Evolutionary conservation across 1,140 invertebrate genomes (phyloP), one percentile per base, ranked within the genome.

Genomic region (Drosophila pseudoananassae): DNA sequence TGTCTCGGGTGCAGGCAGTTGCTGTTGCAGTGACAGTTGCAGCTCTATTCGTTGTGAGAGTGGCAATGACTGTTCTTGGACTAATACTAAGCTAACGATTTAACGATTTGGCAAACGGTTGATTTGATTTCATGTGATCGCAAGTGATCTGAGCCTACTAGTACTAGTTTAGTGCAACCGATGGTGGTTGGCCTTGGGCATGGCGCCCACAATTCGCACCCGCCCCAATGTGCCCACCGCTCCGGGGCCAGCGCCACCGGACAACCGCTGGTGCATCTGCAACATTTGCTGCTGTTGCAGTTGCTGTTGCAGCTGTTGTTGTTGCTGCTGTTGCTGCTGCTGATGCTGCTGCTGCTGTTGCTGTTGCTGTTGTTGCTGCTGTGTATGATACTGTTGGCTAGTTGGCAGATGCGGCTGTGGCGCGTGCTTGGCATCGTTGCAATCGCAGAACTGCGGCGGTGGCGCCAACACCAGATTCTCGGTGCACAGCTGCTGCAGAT

Each of bases 131-230:
- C 47, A 51, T 27, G 9, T 40, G 59, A 29, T 46, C 49, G 31
- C 8, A 31, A 10, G 9, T 31, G 31, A 31, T 43, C 40, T 43
- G 40, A 43, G 40, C 40, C 5, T 14, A 15, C 10, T 53, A 40
- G 57, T 33, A 4, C 20, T 20, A 20, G 20, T 71, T 61, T 82
- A 91, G 71, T 91, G 90, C 63, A 91, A 56, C 60, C 90, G 78
- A 47, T 91, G 90, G 52, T 91, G 90, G 71, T 88, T 90, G 36
- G 85, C 78, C 92, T 97, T 97, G 51, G 96, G 96, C 89, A 96
- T 94, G 45, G 96, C 94, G 33, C 96, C 96, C 17, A 97, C 96
- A 60, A 97, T 96, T 66, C 96, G 94, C 14, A 96, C 96, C 60
- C 94, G 66, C 93, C 95, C 31, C 95, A 95, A 70, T 23, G 85